These are phyloP conservation scores for Urocynchramus pylzowi DNA, from an alignment of 2,113 vertebrate species.

Conservation along the genomic window DNA sequence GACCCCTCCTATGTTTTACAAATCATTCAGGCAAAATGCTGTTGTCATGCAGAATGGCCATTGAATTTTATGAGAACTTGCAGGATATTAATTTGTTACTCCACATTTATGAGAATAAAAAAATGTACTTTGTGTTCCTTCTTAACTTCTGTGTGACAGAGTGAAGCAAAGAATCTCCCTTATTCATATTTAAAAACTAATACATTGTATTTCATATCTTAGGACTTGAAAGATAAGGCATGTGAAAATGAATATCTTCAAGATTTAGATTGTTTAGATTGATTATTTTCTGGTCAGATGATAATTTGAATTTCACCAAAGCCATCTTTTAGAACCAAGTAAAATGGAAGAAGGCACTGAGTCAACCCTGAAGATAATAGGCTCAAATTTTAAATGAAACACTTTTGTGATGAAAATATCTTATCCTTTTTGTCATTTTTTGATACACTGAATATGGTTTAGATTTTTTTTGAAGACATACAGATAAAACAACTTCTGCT, in stretches of 20 bases:
- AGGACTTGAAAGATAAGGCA: background rate
- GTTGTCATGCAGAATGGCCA: background rate
- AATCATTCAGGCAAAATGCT: background rate
- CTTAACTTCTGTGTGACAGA: background rate
- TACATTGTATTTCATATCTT: background rate
- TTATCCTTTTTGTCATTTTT: background rate
- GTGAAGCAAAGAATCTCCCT: background rate
- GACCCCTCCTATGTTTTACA: background rate
- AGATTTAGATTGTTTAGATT: background rate
- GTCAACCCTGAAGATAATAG: background rate
- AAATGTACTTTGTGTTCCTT: background rate
- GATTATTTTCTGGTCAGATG: background rate
- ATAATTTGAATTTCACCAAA: background rate
- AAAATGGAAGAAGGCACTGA: background rate
- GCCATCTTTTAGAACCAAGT: background rate
- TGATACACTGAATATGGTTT: background rate
- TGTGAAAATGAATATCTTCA: background rate
- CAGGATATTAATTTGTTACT: background rate
- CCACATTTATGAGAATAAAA: background rate
- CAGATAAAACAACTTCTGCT: background rate
- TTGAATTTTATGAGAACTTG: background rate
- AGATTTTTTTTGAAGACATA: background rate
- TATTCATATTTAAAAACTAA: background rate
- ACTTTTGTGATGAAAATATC: background rate
- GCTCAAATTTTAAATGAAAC: background rate